Evolutionary conservation across 1,140 invertebrate genomes (phyloP).

Genomic region (Trichonephila inaurata): DNA sequence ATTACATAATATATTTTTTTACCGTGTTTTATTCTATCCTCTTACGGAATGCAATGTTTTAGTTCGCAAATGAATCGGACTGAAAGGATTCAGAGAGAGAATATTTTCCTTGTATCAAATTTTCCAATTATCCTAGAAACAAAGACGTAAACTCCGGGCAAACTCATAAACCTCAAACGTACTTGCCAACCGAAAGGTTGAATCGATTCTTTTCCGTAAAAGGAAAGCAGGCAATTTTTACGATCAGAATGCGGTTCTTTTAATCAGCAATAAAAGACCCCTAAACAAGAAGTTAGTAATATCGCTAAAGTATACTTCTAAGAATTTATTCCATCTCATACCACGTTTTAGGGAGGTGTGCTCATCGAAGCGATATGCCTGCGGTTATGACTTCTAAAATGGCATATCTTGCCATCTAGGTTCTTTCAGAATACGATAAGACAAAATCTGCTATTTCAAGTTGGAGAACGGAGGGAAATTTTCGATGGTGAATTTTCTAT

Average conservation of each 20-base stretch:
- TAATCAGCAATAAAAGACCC: conserved; percentile 70
- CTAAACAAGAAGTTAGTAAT: conserved; percentile 39
- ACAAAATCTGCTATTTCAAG: background rate
- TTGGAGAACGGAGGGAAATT: background rate
- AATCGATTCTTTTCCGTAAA: conserved; percentile 53
- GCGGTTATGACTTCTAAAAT: conserved; percentile 40
- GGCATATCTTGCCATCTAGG: background rate
- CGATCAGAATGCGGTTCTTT: conserved; percentile 58
- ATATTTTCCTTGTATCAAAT: conserved; percentile 52
- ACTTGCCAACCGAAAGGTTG: conserved; percentile 9
- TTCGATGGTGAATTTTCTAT: background rate
- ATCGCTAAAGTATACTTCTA: conserved; percentile 11
- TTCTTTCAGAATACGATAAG: background rate
- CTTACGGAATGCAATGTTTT: background rate
- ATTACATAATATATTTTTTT: conserved; percentile 10
- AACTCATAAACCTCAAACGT: conserved; percentile 56
- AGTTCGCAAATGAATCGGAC: conserved; percentile 30
- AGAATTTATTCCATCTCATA: conserved; percentile 45
- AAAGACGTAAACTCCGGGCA: conserved; percentile 58
- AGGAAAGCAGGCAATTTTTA: conserved; percentile 48
- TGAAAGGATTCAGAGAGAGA: conserved; percentile 7
- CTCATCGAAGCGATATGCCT: background rate
- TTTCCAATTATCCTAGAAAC: conserved; percentile 61
- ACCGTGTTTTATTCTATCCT: background rate
- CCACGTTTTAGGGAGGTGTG: background rate